These are phyloP conservation scores for Mesopsocus fuscifrons DNA, from an alignment of 2,888 invertebrate genomes.

Conservation along the genomic window DNA sequence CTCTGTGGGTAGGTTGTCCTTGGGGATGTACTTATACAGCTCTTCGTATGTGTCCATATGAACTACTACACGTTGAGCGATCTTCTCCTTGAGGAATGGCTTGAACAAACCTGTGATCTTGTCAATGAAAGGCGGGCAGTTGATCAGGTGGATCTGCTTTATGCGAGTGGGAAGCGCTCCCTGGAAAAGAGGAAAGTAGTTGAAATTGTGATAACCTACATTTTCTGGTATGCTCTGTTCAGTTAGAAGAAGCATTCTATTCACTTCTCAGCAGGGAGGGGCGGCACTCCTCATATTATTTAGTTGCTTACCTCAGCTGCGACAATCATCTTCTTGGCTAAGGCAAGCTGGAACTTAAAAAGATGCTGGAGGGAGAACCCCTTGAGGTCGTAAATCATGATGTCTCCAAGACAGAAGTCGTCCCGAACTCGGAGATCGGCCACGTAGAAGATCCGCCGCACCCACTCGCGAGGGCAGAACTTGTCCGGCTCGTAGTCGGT, in stretches of 20 bases:
- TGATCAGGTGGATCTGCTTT: slow-evolving; percentile 67
- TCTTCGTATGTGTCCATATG: slow-evolving; percentile 47
- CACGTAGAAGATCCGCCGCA: slow-evolving; percentile 21
- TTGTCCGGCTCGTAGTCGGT: slow-evolving; percentile 11
- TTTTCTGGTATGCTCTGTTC: too few relatives aligned
- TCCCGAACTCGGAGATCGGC: slow-evolving; percentile 57
- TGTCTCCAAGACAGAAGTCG: slow-evolving; percentile 57
- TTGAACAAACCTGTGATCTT: slow-evolving; percentile 62
- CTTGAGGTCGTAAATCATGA: slow-evolving; percentile 43
- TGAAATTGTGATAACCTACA: too few relatives aligned
- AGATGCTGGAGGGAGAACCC: slow-evolving; percentile 35
- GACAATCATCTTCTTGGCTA: slow-evolving; percentile 64
- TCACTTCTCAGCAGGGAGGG: too few relatives aligned
- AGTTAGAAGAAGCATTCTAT: too few relatives aligned
- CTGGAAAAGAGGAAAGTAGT: slow-evolving; percentile 21
- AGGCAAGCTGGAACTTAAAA: slow-evolving; percentile 57
- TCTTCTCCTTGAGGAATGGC: slow-evolving; percentile 71
- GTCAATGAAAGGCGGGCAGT: slow-evolving; percentile 61
- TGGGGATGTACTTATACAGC: slow-evolving; percentile 55
- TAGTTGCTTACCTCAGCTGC: slow-evolving; percentile 48
- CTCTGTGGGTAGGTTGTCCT: slow-evolving; percentile 57
- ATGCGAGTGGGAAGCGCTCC: slow-evolving; percentile 72
- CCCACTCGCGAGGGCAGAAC: slow-evolving; percentile 1
- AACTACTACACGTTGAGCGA: slow-evolving; percentile 53
- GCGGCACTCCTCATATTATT: too few relatives aligned